Conservation (phyloP, 2,888 invertebrate species). For the Platerodrilus igneus region DNA sequence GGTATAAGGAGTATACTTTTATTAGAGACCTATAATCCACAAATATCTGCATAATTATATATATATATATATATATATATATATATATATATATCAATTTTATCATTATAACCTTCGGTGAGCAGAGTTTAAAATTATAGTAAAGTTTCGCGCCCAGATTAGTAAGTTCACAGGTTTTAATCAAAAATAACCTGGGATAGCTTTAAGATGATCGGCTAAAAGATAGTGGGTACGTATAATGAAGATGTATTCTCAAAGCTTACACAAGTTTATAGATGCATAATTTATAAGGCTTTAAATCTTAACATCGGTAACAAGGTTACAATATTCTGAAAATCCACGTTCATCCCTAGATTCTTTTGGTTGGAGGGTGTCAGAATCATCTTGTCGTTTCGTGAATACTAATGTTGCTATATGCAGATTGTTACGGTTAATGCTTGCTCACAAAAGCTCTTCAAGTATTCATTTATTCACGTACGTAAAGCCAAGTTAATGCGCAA, state of each 20-base stretch:
- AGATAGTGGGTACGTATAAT: conserved; percentile 11
- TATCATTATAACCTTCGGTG: too few relatives aligned
- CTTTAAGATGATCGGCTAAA: too few relatives aligned
- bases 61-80: too few relatives aligned
- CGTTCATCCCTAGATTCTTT: conserved; percentile 26
- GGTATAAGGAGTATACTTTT: too few relatives aligned
- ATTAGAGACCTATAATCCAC: too few relatives aligned
- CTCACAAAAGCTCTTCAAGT: conserved; percentile 21
- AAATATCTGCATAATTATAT: too few relatives aligned
- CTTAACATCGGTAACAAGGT: conserved; percentile 30
- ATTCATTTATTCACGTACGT: conserved; percentile 25
- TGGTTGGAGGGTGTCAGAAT: conserved; percentile 27
- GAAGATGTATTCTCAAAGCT: conserved; percentile 28
- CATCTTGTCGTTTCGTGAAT: conserved; percentile 26
- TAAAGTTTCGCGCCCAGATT: too few relatives aligned
- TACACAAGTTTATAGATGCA: conserved; percentile 31
- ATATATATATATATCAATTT: too few relatives aligned
- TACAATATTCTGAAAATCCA: conserved; percentile 31
- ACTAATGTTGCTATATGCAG: conserved; percentile 27
- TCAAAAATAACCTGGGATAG: too few relatives aligned
- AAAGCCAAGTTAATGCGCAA: conserved; percentile 21
- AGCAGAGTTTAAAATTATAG: too few relatives aligned
- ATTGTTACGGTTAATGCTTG: conserved; percentile 24
- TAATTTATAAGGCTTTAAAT: conserved; percentile 37
- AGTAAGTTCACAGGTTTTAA: too few relatives aligned